A percentile compares a stretch with the other conserved stretches of the same genome.
phyloP scores from a whole-genome alignment of 2,113 vertebrate species.

The Progne subis region DNA sequence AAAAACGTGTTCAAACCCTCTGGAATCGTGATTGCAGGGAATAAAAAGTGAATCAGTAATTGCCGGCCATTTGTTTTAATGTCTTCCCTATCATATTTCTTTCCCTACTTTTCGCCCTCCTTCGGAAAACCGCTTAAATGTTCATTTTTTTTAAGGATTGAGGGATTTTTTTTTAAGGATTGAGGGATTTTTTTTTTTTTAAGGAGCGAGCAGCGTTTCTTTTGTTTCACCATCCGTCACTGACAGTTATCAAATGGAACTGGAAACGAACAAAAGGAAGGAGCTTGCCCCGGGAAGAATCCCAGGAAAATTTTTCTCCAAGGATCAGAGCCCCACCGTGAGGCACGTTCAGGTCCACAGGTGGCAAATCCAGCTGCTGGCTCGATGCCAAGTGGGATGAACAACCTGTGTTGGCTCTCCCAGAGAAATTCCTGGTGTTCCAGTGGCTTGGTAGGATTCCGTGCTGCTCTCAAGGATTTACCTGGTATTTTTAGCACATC shows the following conservation, averaged over 20 bases:
- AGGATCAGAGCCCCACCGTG: not conserved
- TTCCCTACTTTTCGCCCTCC: not conserved
- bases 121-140: not conserved
- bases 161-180: not conserved
- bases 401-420: not conserved
- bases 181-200: not conserved
- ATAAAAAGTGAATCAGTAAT: not conserved
- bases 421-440: not conserved
- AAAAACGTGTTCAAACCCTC: not conserved
- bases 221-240: not conserved
- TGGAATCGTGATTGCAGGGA: not conserved
- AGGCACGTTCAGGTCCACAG: not conserved
- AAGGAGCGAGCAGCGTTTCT: not conserved
- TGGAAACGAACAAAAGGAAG: not conserved
- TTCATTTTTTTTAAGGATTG: not conserved
- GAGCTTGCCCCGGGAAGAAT: not conserved
- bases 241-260: not conserved
- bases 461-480: accelerated
- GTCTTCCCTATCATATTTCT: not conserved
- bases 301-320: not conserved
- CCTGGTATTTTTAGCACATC: not conserved
- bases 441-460: not conserved
- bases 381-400: accelerated
- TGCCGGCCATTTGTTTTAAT: not conserved
- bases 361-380: not conserved